These are phyloP conservation scores for Ganaspis brasiliensis DNA, from an alignment of 2,888 invertebrate species.

Conservation along the genomic window DNA sequence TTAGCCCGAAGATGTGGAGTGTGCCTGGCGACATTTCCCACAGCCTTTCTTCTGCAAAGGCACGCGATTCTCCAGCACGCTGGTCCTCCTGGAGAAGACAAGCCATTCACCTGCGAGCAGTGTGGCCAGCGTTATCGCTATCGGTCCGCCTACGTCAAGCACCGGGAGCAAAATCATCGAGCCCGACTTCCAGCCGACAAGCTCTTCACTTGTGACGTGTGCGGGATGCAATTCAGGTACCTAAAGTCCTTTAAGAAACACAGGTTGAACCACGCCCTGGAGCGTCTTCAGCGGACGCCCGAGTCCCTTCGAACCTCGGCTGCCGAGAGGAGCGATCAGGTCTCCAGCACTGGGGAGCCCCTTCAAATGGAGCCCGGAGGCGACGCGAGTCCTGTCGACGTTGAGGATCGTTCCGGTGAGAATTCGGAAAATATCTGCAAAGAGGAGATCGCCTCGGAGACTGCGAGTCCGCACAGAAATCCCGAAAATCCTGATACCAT, in stretches of 20 bases:
- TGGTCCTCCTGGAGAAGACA: constrained; percentile 87
- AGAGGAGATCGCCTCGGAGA: constrained; percentile 75
- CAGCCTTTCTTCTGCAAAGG: constrained; percentile 92
- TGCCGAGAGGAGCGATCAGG: constrained; percentile 84
- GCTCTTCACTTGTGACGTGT: constrained; percentile 94
- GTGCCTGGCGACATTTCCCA: constrained; percentile 93
- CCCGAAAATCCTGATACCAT: constrained; percentile 63
- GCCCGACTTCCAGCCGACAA: constrained; percentile 94
- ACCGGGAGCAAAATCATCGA: constrained; percentile 94
- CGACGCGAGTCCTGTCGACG: constrained; percentile 81
- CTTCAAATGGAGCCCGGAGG: constrained; percentile 83
- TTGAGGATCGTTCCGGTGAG: constrained; percentile 73
- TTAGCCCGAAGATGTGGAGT: constrained; percentile 87
- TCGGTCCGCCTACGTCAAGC: constrained; percentile 91
- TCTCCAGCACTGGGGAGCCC: constrained; percentile 88
- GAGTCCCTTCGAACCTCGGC: constrained; percentile 59
- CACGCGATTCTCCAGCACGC: constrained; percentile 93
- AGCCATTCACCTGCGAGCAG: constrained; percentile 95
- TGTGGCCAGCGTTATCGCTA: constrained; percentile 95
- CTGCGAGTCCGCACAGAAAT: constrained; percentile 70
- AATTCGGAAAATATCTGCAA: constrained; percentile 71
- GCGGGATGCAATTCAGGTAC: constrained; percentile 95
- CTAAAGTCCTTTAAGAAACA: constrained; percentile 95
- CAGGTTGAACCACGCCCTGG: constrained; percentile 92
- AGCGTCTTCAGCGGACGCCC: constrained; percentile 87